Base-by-base conservation (phyloP, 2,888 invertebrate genomes). In the Perdita meconis region DNA sequence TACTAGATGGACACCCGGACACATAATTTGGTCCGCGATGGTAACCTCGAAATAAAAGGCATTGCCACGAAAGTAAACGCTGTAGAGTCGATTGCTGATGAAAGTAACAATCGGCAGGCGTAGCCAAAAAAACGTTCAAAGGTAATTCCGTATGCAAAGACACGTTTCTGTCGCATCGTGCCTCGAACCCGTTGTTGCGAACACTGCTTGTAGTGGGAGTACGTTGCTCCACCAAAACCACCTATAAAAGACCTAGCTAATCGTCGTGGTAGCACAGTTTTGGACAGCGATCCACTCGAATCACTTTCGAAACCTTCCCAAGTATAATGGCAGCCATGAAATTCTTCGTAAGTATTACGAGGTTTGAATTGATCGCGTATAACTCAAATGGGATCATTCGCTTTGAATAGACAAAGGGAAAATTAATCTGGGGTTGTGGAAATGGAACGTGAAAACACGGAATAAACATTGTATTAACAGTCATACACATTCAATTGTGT, bases 241-340 rank as follows among this genome's bases (percentile, higher is more conserved):
- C 65, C 59, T 91, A 91, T 91, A 91, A 89, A 90, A 91, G 89
- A 85, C 51, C 50, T 60, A 22, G 57, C 73, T 71, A 65, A 55
- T 79, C 66, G 60, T 44, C n/a, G 68, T 69, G 70, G 51, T 84
- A 89, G 88, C 89, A 84, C 90, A 90, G 90, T 89, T 84, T 81
- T 82, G 67, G 26, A n/a, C 77, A 74, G 86, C 85, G 79, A 79
- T 74, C 73, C 76, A 64, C 85, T 81, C 76, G 80, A 80, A 69
- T 68, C 81, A 78, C 78, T 22, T 13, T 47, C 83, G 67, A 81
- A 67, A 64, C 57, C 34, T 2, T n/a, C 80, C 19, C 63, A 66
- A 59, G 47, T 80, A 90, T 90, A 87, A 91, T 91, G 90, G 86
- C 87, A 85, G 83, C 85, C 87, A 42, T 63, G 38, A 90, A 90